These are phyloP conservation scores for Asobara japonica DNA, from an alignment of 1,140 invertebrate genomes.

Conservation along the genomic window DNA sequence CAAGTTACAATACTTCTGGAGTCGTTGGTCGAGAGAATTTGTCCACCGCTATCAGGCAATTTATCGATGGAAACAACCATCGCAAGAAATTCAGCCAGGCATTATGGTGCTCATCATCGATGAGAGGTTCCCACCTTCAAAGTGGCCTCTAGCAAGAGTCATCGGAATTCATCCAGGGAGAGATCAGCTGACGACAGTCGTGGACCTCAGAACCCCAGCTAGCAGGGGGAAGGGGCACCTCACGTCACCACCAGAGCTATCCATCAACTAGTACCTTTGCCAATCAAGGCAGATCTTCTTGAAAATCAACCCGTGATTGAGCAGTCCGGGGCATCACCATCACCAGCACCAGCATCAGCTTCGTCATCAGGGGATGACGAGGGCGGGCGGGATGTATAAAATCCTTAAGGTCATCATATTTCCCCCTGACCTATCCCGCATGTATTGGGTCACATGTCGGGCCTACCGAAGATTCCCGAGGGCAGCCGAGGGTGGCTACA, in stretches of 20 bases:
- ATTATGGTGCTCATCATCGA: conserved; percentile 12
- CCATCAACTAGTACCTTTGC: not conserved
- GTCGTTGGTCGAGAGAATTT: conserved; percentile 4
- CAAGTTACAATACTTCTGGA: not conserved
- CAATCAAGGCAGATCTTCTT: not conserved
- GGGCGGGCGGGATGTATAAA: not conserved
- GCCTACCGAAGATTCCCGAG: no score
- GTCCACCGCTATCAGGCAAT: not conserved
- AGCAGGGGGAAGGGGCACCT: no score
- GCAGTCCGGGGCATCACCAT: not conserved
- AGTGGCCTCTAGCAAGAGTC: conserved; percentile 49
- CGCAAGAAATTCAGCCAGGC: conserved; percentile 19
- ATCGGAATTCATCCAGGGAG: conserved; percentile 40
- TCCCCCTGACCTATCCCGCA: no score
- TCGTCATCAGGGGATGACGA: not conserved
- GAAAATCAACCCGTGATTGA: not conserved
- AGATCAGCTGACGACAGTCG: conserved; percentile 43
- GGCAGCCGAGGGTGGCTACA: no score
- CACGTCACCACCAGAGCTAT: not conserved
- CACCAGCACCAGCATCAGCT: not conserved
- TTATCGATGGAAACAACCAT: conserved; percentile 12
- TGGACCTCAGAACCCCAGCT: not conserved
- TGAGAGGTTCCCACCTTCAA: conserved; percentile 39
- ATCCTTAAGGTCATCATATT: no score
- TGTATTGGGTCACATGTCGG: no score